Evolutionary conservation across 2,888 invertebrate genomes (phyloP), one percentile per base, ranked within the genome.

Genomic region (Galerucella nymphaeae): DNA sequence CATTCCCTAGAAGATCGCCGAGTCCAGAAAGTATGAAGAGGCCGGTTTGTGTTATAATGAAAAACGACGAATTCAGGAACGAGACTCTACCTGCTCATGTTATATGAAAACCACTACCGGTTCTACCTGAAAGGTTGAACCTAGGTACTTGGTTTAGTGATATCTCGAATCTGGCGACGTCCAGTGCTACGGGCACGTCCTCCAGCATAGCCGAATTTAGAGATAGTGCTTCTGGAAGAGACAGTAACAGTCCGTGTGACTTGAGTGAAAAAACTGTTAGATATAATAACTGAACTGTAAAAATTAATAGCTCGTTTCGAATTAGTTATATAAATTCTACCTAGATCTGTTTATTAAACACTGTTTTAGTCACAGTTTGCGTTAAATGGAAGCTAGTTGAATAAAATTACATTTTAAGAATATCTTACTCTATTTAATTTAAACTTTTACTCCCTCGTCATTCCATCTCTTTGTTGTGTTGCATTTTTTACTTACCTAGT

Each of bases 41-140:
- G 53, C 87, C 91, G 6, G 90, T 91, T 48, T 91, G 91, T 84
- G 90, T 91, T 71, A 88, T 91, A 76, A 90, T 91, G 90, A 91
- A 91, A 86, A 90, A 89, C 79, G 87, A 86, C 41, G 87, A 87
- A 58, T 89, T 89, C 80, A 88, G 86, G 66, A 84, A 89, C 80
- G 90, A 90, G 77, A 88, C 84, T 48, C 83, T 85, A 53, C 84
- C 87, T 23, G 85, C 91, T 73, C 93, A 93, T 85, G 92, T 93
- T 86, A 94, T 94, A 91, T 94, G 93, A 94, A 93, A 92, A 90
- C 93, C 93, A 88, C 93, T 93, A 84, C 92, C 93, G 92, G 91
- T 91, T 90, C 93, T 93, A 88, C 93, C 93, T 83, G 92, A 92
- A 84, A 87, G 92, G 88, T 87, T 89, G 89, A 88, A 89, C 89